Evolutionary conservation across 2,888 invertebrate species (phyloP).

Genomic region (Lymantria dispar): DNA sequence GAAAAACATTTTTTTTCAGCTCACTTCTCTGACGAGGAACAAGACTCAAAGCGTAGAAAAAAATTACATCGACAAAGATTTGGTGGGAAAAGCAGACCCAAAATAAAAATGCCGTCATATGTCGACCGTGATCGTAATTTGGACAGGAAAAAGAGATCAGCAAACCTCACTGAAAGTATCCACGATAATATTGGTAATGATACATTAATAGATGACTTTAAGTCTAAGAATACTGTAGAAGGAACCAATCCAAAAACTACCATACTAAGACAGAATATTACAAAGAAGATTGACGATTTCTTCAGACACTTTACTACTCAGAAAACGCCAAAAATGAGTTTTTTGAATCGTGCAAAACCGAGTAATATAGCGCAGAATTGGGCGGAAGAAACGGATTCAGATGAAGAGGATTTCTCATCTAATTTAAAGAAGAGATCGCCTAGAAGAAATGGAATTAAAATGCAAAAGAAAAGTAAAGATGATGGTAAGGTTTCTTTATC

Average conservation of each 20-base stretch:
- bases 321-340: conserved; percentile 26
- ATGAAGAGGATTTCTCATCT: conserved; percentile 50
- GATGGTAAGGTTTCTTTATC: conserved; percentile 27
- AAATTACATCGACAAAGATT: conserved; percentile 15
- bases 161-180: conserved; percentile 40
- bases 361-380: conserved; percentile 24
- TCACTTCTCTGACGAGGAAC: conserved; percentile 46
- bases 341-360: conserved; percentile 30
- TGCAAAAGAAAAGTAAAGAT: conserved; percentile 20
- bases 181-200: conserved; percentile 43
- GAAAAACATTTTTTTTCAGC: conserved; percentile 13
- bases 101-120: conserved; percentile 14
- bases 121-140: conserved; percentile 19
- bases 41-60: conserved; percentile 18
- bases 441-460: conserved; percentile 21
- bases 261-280: background rate
- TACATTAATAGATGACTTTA: conserved; percentile 23
- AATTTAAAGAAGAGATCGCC: conserved; percentile 41
- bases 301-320: background rate
- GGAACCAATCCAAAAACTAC: conserved; percentile 1
- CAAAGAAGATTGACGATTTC: background rate
- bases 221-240: conserved; percentile 12
- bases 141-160: conserved; percentile 45
- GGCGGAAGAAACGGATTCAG: conserved; percentile 36
- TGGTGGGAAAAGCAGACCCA: conserved; percentile 13